Percentiles rank a stretch among this genome's conserved stretches.
Evolutionary conservation across 23 tunicate species (phyloP).

Genomic region (Halocynthia roretzi): DNA sequence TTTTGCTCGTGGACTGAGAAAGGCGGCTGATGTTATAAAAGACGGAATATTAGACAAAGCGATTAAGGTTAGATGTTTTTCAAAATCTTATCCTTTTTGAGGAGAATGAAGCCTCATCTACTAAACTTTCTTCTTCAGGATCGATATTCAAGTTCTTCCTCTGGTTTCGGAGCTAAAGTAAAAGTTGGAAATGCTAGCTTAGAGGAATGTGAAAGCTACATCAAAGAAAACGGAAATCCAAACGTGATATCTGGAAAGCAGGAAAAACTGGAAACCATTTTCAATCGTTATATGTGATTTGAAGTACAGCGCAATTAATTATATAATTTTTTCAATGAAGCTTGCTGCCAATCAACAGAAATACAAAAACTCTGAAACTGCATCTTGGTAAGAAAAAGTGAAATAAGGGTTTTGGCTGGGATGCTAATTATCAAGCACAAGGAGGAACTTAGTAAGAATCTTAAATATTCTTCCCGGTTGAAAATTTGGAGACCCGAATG

Average conservation of each 20-base stretch:
- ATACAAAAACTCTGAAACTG: not conserved
- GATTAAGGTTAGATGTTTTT: slow-evolving; percentile 27
- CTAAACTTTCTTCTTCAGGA: slow-evolving; percentile 30
- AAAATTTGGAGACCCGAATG: too few relatives aligned
- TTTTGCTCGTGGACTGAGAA: slow-evolving; percentile 75
- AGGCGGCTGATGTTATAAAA: slow-evolving; percentile 61
- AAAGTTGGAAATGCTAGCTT: slow-evolving; percentile 52
- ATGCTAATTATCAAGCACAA: too few relatives aligned
- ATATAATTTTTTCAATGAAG: not conserved
- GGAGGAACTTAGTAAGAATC: too few relatives aligned
- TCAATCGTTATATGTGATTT: slow-evolving; percentile 60
- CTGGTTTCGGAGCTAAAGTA: slow-evolving; percentile 62
- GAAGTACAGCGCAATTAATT: not conserved
- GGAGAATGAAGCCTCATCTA: not conserved
- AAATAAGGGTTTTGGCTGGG: too few relatives aligned
- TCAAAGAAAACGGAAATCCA: slow-evolving; percentile 71
- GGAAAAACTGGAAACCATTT: slow-evolving; percentile 73
- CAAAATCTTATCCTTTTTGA: not conserved
- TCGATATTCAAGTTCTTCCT: slow-evolving; percentile 42
- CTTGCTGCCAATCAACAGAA: not conserved
- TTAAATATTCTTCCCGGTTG: too few relatives aligned
- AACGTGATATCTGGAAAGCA: slow-evolving; percentile 56
- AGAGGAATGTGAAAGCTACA: slow-evolving; percentile 69
- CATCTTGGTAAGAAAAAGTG: not conserved
- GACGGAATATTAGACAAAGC: slow-evolving; percentile 71